Evolutionary conservation across 2,797 vertebrate genomes (phyloP).

Genomic region (Sebastes itinus): DNA sequence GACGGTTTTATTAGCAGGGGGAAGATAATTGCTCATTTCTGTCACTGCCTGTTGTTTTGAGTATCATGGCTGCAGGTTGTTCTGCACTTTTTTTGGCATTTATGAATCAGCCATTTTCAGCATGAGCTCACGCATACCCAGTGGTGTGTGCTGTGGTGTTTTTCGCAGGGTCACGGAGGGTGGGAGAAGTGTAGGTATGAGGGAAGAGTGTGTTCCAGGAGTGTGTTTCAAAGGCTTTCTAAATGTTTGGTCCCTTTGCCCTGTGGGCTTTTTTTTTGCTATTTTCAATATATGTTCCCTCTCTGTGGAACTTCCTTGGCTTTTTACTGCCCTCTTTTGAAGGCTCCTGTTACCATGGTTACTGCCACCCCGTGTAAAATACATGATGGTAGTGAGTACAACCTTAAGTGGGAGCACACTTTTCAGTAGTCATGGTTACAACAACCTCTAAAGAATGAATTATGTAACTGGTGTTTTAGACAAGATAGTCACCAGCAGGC

Average conservation of each 20-base stretch:
- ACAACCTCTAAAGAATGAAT: constrained; percentile 76
- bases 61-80: constrained; percentile 41
- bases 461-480: constrained; percentile 72
- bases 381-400: constrained; percentile 69
- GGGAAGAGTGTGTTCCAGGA: constrained; percentile 14
- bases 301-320: constrained; percentile 54
- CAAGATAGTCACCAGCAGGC: constrained; percentile 42
- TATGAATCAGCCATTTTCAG: constrained; percentile 57
- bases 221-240: constrained; percentile 49
- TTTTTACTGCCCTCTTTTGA: constrained; percentile 62
- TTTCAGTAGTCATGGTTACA: constrained; percentile 76
- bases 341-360: constrained; percentile 73
- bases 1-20: constrained; percentile 2
- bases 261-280: constrained; percentile 26
- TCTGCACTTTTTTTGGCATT: constrained; percentile 33
- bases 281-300: constrained; percentile 50
- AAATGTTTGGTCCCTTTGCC: constrained; percentile 44
- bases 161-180: constrained; percentile 34
- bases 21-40: constrained; percentile 10
- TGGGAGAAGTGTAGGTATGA: constrained; percentile 30
- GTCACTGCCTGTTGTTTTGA: constrained; percentile 25
- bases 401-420: constrained; percentile 72
- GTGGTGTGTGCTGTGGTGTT: constrained; percentile 25
- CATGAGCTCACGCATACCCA: constrained; percentile 32
- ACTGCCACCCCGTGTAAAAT: constrained; percentile 70